Percentiles rank a stretch among this genome's conserved stretches.
Conservation (phyloP, 2,113 vertebrate genomes). For the Chauna torquata region DNA sequence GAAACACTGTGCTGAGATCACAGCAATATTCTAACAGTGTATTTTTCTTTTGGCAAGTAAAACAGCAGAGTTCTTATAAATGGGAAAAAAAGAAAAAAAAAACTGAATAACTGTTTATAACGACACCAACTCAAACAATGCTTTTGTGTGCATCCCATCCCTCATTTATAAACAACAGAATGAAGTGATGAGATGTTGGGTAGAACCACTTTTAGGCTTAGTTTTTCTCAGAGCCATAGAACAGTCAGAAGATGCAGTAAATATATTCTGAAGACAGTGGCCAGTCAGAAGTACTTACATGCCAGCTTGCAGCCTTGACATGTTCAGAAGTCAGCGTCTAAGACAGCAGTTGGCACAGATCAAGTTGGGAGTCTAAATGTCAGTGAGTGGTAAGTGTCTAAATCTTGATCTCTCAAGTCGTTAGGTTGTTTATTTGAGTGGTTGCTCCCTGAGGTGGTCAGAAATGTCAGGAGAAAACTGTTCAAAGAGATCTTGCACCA, state of each 20-base stretch:
- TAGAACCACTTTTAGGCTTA: neutral
- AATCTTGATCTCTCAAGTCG: conserved; percentile 31
- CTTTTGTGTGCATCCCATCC: neutral
- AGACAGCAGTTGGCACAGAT: conserved; percentile 17
- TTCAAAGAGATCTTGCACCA: conserved; percentile 24
- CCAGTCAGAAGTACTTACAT: neutral
- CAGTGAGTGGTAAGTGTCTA: conserved; percentile 50
- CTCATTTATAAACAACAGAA: neutral
- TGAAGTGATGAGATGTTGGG: neutral
- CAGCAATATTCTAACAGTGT: neutral
- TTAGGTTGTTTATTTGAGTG: conserved; percentile 52
- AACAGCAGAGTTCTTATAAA: neutral
- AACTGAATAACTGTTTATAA: neutral
- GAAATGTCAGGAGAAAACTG: conserved; percentile 46
- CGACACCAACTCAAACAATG: neutral
- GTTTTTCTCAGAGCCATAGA: neutral
- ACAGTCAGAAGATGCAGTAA: neutral
- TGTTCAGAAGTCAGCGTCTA: neutral
- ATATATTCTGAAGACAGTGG: conserved; percentile 8
- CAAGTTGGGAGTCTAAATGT: conserved; percentile 50
- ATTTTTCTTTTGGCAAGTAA: conserved; percentile 31
- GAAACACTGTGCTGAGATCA: conserved; percentile 41
- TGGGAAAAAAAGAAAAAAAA: neutral
- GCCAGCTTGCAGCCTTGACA: conserved; percentile 4
- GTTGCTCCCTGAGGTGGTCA: conserved; percentile 30